These are phyloP conservation scores for Phrynosoma blainvillii DNA, from an alignment of 2,113 vertebrate species.

Conservation along the genomic window DNA sequence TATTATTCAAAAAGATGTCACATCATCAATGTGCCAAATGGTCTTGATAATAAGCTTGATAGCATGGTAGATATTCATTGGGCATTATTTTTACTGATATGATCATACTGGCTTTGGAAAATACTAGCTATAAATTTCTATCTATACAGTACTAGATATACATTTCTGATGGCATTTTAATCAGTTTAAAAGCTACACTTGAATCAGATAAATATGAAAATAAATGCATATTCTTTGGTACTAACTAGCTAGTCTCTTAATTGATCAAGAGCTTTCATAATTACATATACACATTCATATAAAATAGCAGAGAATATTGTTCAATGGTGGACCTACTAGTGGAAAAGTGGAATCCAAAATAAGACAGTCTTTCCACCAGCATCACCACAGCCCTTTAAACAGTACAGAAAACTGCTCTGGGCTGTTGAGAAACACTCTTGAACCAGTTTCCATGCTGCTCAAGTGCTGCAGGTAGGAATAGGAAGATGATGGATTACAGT, in stretches of 20 bases:
- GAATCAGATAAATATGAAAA: not conserved
- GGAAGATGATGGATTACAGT: no score
- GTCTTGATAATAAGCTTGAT: conserved; percentile 60
- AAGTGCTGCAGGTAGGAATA: no score
- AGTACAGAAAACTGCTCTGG: no score
- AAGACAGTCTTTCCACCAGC: no score
- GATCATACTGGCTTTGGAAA: conserved; percentile 29
- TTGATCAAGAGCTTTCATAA: not conserved
- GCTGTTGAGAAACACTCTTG: no score
- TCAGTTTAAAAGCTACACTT: not conserved
- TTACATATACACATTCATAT: not conserved
- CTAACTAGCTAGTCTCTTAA: not conserved
- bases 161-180: not conserved
- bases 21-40: conserved; percentile 59
- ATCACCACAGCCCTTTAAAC: no score
- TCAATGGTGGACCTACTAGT: not conserved
- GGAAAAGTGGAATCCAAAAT: no score
- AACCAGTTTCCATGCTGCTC: no score
- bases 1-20: conserved; percentile 55
- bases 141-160: not conserved
- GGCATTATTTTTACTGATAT: conserved; percentile 47
- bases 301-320: not conserved
- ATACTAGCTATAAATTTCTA: not conserved
- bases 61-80: conserved; percentile 23
- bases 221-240: not conserved